These are phyloP conservation scores for Nesidiocoris tenuis DNA, from an alignment of 2,888 invertebrate species.

Conservation along the genomic window DNA sequence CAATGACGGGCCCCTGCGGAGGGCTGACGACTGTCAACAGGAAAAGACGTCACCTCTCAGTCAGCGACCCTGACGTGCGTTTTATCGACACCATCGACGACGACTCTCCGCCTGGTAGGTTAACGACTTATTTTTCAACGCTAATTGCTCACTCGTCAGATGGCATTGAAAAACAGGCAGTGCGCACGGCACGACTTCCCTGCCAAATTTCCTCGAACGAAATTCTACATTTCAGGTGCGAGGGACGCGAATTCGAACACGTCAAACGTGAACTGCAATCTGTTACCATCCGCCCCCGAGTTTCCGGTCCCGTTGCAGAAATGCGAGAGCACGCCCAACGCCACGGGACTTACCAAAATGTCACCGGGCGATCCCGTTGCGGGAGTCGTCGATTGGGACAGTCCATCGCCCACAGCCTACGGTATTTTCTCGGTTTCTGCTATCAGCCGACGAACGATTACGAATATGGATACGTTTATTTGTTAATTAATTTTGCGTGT, in stretches of 20 bases:
- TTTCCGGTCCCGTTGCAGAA: conserved; percentile 54
- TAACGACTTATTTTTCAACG: neutral
- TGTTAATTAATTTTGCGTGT: too few relatives aligned
- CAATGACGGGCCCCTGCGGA: conserved; percentile 78
- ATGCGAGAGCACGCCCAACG: conserved; percentile 54
- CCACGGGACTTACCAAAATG: conserved; percentile 36
- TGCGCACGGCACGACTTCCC: too few relatives aligned
- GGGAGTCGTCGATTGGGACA: conserved; percentile 62
- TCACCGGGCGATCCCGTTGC: conserved; percentile 54
- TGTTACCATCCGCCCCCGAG: conserved; percentile 53
- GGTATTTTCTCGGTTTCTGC: conserved; percentile 4
- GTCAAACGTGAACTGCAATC: conserved; percentile 50
- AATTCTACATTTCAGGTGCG: conserved; percentile 42
- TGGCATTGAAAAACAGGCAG: too few relatives aligned
- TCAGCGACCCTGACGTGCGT: conserved; percentile 68
- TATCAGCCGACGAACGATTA: too few relatives aligned
- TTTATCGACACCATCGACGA: conserved; percentile 66
- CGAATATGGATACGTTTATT: too few relatives aligned
- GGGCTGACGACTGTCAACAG: conserved; percentile 74
- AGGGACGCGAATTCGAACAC: conserved; percentile 48
- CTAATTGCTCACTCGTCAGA: too few relatives aligned
- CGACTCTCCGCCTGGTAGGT: conserved; percentile 49
- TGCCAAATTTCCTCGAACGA: too few relatives aligned
- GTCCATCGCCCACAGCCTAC: conserved; percentile 54
- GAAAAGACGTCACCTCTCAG: conserved; percentile 65